phyloP scores from a whole-genome alignment of 2,888 invertebrate species.

The Noctua janthe region DNA sequence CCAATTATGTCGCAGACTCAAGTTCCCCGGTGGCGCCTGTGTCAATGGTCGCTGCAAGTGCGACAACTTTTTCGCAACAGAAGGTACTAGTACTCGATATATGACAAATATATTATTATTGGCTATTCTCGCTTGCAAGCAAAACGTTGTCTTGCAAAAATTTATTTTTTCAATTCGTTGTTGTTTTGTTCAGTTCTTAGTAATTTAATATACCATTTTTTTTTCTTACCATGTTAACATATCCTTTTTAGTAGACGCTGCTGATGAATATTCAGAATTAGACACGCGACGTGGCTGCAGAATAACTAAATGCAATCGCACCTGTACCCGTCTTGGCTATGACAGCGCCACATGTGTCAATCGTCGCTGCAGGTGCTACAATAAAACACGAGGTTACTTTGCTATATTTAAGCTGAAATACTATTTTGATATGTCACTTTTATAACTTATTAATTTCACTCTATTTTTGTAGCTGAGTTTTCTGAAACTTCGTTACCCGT shows the following conservation, averaged over 20 bases:
- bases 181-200: too few species aligned
- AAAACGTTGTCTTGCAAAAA: too few species aligned
- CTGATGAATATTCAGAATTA: background rate
- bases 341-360: conserved; percentile 16
- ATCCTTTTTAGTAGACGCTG: background rate
- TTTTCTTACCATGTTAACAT: background rate
- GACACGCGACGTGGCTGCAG: background rate
- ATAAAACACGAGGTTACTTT: background rate
- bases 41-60: conserved; percentile 42
- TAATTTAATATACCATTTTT: background rate
- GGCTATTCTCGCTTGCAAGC: too few species aligned
- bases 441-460: too few species aligned
- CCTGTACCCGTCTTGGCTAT: conserved; percentile 17
- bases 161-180: too few species aligned
- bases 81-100: conserved; percentile 16
- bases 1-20: conserved; percentile 32
- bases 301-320: background rate
- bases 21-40: conserved; percentile 32
- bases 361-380: conserved; percentile 26
- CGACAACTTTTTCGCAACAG: background rate
- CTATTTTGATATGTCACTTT: too few species aligned
- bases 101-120: too few species aligned
- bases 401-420: too few species aligned
- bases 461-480: background rate
- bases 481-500: background rate